Conservation (phyloP, 1,140 invertebrate species). For the Rhizoglyphus robini region DNA sequence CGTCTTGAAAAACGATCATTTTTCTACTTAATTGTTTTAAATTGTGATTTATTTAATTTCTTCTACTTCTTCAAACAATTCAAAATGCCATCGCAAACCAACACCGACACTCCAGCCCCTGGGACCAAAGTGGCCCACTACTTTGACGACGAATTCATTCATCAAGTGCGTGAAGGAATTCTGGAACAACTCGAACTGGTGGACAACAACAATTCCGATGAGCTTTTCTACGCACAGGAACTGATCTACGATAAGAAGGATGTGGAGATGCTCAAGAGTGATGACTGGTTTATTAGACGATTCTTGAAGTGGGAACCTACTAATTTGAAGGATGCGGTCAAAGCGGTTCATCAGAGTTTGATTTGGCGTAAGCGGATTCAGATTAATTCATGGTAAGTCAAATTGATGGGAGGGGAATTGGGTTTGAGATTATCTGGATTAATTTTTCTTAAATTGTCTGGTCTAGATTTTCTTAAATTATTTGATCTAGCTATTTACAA, state of each 20-base stretch:
- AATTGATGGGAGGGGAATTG: no score
- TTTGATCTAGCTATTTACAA: background rate
- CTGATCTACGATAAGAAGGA: background rate
- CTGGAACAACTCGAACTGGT: background rate
- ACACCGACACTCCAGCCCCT: background rate
- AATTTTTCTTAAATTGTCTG: background rate
- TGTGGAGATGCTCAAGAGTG: constrained; percentile 12
- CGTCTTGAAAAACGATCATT: no score
- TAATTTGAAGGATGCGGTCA: background rate
- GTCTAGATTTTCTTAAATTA: background rate
- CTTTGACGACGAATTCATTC: constrained; percentile 11
- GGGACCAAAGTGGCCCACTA: constrained; percentile 1
- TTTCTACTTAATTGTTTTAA: background rate
- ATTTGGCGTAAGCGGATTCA: constrained; percentile 1
- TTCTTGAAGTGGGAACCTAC: constrained; percentile 17
- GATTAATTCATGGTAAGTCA: constrained; percentile 16
- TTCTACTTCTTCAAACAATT: background rate
- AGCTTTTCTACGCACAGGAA: no score
- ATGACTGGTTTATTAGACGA: constrained; percentile 20
- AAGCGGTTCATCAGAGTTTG: constrained; percentile 1
- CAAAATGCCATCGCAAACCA: background rate
- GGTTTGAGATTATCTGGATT: background rate
- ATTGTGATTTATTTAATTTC: background rate
- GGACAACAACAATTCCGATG: background rate
- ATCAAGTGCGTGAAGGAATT: background rate